Conservation (phyloP, 2,113 vertebrate species). For the Aleadryas rufinucha region DNA sequence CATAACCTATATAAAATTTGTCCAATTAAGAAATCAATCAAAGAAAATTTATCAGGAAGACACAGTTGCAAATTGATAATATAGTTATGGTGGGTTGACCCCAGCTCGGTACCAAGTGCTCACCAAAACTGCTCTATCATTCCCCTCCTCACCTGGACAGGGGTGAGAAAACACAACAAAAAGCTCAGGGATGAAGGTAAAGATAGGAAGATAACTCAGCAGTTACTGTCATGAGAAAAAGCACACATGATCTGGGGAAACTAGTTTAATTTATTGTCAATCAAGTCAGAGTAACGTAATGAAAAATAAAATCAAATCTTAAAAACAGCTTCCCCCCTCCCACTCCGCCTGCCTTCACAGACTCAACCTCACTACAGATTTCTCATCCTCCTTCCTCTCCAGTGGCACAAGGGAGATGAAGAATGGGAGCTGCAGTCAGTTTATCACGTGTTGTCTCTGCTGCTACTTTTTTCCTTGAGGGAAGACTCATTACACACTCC, state of each 20-base stretch:
- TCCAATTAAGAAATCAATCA: not conserved
- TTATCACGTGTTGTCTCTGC: too few species aligned
- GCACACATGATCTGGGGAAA: not conserved
- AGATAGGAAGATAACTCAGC: not conserved
- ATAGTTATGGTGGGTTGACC: not conserved
- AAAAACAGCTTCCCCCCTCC: not conserved
- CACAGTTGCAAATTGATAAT: not conserved
- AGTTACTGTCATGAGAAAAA: not conserved
- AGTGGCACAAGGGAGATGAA: not conserved
- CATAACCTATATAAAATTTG: not conserved
- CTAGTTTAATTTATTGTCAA: not conserved
- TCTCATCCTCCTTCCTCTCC: not conserved
- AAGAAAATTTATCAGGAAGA: not conserved
- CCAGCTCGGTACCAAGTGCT: not conserved
- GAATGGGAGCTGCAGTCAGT: not conserved
- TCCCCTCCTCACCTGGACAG: not conserved
- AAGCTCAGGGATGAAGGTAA: not conserved
- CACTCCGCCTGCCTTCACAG: not conserved
- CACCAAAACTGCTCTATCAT: not conserved
- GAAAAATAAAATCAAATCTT: not conserved
- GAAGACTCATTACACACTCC: not conserved
- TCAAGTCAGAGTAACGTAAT: not conserved
- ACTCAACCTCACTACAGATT: not conserved
- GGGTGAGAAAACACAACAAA: not conserved
- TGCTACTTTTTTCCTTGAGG: too few species aligned